Base-by-base conservation (phyloP, 2,113 vertebrate genomes). In the Hippocampus guttulatus region DNA sequence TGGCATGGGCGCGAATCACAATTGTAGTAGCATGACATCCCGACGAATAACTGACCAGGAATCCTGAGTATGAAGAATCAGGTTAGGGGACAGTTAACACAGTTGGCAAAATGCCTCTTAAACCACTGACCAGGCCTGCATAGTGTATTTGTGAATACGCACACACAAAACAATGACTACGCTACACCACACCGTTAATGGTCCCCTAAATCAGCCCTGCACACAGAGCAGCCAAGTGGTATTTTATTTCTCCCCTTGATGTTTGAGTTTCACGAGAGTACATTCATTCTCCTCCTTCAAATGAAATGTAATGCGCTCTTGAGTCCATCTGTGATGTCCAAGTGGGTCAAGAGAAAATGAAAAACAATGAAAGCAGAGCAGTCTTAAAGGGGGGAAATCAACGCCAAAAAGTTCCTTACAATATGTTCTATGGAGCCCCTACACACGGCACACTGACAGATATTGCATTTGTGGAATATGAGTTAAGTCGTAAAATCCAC, bases 271-370 rank as follows among this genome's bases (percentile, higher is more conserved):
- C 8, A 25, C 68, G 21, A 45, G n/a, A 64, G 79, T 81, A 70
- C 52, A 43, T 74, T 79, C 38, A 70, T 77, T 64, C n/a, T 51
- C 66, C 57, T 65, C 18, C 64, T 66, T 68, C 23, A 78, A 83
- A 85, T 84, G 43, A 80, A 85, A 77, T 81, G 65, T 67, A 30
- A 68, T 77, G 77, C 71, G 75, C 67, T 7, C 33, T 62, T 80
- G 45, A 2, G 30, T 75, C 70, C 38, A 45, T 76, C 73, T 69
- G 80, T 75, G 70, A 80, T 81, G 80, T 86, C 85, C 75, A 84
- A 88, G 78, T 83, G 72, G 80, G 78, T 85, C 82, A 72, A 72
- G 83, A 85, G 81, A 78, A 82, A 87, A 71, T 25, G 45, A 68
- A 82, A 87, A 80, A 64, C 69, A 84, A 73, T 78, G 75, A 79